Conservation (phyloP, 2,888 invertebrate species). For the Latheticus oryzae region DNA sequence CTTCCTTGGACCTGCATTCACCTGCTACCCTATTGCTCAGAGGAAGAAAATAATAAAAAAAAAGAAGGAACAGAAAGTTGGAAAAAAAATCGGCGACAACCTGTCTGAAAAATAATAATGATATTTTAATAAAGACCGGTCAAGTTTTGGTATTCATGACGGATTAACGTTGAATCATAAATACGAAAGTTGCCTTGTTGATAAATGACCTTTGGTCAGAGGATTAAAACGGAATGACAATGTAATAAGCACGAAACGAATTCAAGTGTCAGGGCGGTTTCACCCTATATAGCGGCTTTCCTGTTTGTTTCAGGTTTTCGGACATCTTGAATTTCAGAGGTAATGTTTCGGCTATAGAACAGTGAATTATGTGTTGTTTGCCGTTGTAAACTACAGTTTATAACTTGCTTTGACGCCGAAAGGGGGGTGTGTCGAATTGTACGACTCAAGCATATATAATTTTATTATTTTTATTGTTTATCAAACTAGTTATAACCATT, state of each 20-base stretch:
- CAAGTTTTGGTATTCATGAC: slow-evolving; percentile 51
- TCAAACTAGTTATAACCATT: no score
- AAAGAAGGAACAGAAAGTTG: slow-evolving; percentile 12
- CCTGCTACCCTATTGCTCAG: slow-evolving; percentile 35
- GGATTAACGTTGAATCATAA: slow-evolving; percentile 46
- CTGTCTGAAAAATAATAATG: slow-evolving; percentile 41
- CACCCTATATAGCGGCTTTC: slow-evolving; percentile 36
- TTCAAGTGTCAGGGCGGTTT: slow-evolving; percentile 38
- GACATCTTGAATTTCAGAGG: slow-evolving; percentile 31
- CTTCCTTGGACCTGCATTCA: slow-evolving; percentile 41
- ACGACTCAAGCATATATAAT: no score
- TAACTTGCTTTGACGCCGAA: slow-evolving; percentile 42
- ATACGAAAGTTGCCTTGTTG: slow-evolving; percentile 50
- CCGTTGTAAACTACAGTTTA: slow-evolving; percentile 39
- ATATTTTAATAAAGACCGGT: slow-evolving; percentile 55
- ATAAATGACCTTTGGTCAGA: slow-evolving; percentile 55
- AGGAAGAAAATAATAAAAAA: slow-evolving; percentile 3
- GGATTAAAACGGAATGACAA: slow-evolving; percentile 53
- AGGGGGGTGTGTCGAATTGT: no score
- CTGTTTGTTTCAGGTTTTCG: slow-evolving; percentile 37
- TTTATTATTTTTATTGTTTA: no score
- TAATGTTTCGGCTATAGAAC: slow-evolving; percentile 20
- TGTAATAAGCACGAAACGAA: slow-evolving; percentile 53
- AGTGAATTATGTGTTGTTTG: slow-evolving; percentile 40
- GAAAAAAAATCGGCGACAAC: slow-evolving; percentile 23